Evolutionary conservation across 1,140 invertebrate genomes (phyloP).

Genomic region (Cryptotermes secundus): DNA sequence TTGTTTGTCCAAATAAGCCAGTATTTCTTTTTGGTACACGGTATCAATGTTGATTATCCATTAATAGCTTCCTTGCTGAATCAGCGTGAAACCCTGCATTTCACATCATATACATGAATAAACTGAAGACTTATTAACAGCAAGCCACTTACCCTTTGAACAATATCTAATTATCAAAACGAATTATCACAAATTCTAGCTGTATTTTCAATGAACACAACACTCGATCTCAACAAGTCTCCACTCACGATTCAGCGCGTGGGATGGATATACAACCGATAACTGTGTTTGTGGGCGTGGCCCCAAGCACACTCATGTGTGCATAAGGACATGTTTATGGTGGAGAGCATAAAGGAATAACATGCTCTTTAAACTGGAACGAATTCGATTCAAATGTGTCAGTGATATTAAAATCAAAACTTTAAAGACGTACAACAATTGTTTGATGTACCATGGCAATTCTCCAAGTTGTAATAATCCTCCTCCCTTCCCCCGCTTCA

Average conservation of each 20-base stretch:
- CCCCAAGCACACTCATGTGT: background rate
- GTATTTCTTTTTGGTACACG: no score
- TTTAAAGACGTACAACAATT: background rate
- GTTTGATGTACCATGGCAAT: background rate
- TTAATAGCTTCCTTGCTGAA: no score
- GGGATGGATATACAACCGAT: background rate
- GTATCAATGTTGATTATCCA: no score
- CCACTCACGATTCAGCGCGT: background rate
- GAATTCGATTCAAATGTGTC: background rate
- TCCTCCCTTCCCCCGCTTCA: no score
- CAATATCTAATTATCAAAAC: background rate
- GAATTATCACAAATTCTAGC: background rate
- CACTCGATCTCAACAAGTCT: background rate
- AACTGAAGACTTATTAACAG: background rate
- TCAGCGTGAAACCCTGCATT: background rate
- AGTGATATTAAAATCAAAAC: background rate
- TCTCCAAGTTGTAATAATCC: background rate
- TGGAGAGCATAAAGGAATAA: background rate
- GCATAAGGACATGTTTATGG: background rate
- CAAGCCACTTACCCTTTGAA: background rate
- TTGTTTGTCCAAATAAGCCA: no score
- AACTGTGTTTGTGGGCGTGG: background rate
- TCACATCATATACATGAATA: background rate
- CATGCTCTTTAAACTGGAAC: background rate
- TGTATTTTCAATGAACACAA: accelerated